Evolutionary conservation across 2,113 vertebrate genomes (phyloP), one percentile per base, ranked within the genome.

Genomic region (Hystrix brachyura): DNA sequence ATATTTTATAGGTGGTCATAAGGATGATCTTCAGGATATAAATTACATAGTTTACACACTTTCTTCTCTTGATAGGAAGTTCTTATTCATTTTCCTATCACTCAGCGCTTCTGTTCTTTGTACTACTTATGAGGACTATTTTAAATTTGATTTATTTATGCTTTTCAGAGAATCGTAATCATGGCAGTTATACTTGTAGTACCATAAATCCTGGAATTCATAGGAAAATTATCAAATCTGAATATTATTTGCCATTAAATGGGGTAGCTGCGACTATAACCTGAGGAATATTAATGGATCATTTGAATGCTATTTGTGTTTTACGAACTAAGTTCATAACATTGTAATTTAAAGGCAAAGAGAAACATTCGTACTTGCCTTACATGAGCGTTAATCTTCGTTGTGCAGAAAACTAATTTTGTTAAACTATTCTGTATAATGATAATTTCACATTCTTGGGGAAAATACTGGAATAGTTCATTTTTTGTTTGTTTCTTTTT

Each of bases 141-240:
- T 96, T 71, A 62, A 74, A n/a, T 84, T 81, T 71, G 76, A 85
- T 90, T 64, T 72, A 3, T 90, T 85, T 92, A 55, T 48, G 78
- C 79, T 95, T 87, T 69, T 80, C 64, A 72, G 57, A 94, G 59
- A 67, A 72, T 80, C 62, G 43, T 72, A 71, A 32, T 83, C 29
- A 12, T 62, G 62, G 21, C 6, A 71, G 59, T 72, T 95, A 12
- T 21, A n/a, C 59, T 91, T 64, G 5, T 87, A n/a, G 85, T 62
- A 34, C 48, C 48, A 1, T 83, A 79, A 51, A 53, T 81, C 34
- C 65, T 72, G 60, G 38, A 32, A 19, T 74, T 90, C 38, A 1
- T 57, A 81, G 91, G 84, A 83, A n/a, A 57, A 53, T 62, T 57
- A 82, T 10, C 13, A 62, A 67, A n/a, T 67, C 69, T 18, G 21